Conservation (phyloP, 2,113 vertebrate species). For the Clarias macrocephalus region DNA sequence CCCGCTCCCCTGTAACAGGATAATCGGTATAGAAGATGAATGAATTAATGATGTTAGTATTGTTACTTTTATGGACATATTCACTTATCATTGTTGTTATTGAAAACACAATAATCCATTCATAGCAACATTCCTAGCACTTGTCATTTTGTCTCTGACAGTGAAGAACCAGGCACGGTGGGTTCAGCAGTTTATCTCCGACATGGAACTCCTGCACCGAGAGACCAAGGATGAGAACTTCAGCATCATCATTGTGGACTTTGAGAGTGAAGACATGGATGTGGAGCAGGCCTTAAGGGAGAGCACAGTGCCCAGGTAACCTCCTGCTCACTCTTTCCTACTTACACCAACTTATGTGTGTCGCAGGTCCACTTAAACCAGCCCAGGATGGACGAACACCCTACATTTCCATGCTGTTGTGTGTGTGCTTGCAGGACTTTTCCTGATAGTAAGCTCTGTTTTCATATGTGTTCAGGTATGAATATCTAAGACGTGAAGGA, state of each 20-base stretch:
- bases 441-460: neutral
- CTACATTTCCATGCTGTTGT: neutral
- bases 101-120: neutral
- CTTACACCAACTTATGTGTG: neutral
- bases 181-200: constrained; percentile 93
- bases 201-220: constrained; percentile 85
- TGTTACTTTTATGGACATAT: neutral
- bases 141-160: constrained; percentile 57
- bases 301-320: constrained; percentile 84
- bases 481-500: constrained; percentile 86
- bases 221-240: constrained; percentile 87
- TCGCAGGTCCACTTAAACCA: neutral
- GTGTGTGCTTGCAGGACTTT: neutral
- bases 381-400: neutral
- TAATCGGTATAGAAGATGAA: too few species aligned
- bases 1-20: too few species aligned
- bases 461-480: constrained; percentile 74
- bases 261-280: constrained; percentile 97
- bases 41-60: neutral
- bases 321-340: neutral
- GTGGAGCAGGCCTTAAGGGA: constrained; percentile 83
- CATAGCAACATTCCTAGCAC: neutral
- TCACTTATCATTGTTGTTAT: neutral
- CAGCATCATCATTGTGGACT: constrained; percentile 93
- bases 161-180: constrained; percentile 99